Base-by-base conservation (phyloP, 2,888 invertebrate species). In the Agrochola circellaris region DNA sequence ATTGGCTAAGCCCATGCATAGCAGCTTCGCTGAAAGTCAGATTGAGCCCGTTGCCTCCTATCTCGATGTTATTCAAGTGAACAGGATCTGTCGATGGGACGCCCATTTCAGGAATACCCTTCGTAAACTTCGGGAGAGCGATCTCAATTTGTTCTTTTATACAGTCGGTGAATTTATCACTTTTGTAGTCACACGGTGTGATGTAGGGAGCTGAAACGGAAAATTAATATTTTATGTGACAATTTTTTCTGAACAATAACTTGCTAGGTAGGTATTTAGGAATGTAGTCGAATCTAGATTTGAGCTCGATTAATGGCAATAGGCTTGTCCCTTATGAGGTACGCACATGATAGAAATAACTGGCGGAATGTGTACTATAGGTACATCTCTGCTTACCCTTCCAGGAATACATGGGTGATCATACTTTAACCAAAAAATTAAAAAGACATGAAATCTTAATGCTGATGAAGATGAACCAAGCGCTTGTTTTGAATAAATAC, bases 51-150 rank as follows among this genome's bases (percentile, higher is more conserved):
- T 90, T 95, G 17, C 95, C 95, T 69, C 95, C 92, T 17, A 96
- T 93, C 8, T 90, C 81, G 60, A 96, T 95, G 83, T 96, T 94
- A 6, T 94, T 92, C 77, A 96, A 77, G 2, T 92, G 72, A 0
- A 95, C 91, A 7, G 97, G 97, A 64, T 97, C 97, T 72, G 93
- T 90, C 0, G 96, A 94, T 0, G 94, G 92, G 9, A 97, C 95
- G 7, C 88, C 93, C 51, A 95, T 78, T 83, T 95, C 93, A 0
- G 94, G 93, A 26, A 96, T 92, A 2, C 97, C 97, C 34, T 94
- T 94, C 0, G 95, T 91, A 86, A 97, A 96, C 34, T 88, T 66
- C 0, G 93, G 93, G 0, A 96, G 89, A 72, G 91, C 88, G 6
- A 79, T 84, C 56, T 90, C 87, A 34, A 96, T 96, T 81, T 96